Evolutionary conservation across 1,140 invertebrate genomes (phyloP).

Genomic region (Zeugodacus cucurbitae): DNA sequence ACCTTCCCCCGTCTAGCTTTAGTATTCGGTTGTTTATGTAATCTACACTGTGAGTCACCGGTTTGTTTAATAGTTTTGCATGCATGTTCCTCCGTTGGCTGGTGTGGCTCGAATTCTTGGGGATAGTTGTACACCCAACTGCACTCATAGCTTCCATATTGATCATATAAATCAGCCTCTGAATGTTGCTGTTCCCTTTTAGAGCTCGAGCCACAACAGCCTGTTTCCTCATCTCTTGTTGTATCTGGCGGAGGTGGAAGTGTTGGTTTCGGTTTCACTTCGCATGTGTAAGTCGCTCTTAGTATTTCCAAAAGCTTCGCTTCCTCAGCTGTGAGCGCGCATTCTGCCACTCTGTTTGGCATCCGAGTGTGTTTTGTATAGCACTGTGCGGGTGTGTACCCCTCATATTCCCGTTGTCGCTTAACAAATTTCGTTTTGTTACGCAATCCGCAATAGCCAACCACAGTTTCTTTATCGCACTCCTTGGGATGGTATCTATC

Average conservation of each 20-base stretch:
- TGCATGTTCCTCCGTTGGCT: neutral
- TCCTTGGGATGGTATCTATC: neutral
- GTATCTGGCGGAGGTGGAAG: neutral
- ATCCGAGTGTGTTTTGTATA: neutral
- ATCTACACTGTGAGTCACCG: too few relatives aligned
- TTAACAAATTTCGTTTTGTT: neutral
- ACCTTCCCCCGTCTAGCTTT: neutral
- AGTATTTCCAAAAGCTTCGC: neutral
- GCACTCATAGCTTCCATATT: neutral
- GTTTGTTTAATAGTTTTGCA: neutral
- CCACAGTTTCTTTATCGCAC: neutral
- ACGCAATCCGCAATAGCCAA: neutral
- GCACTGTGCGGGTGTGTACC: neutral
- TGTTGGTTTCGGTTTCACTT: neutral
- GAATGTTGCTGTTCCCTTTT: neutral
- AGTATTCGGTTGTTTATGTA: neutral
- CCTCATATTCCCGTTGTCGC: neutral
- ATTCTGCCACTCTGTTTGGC: neutral
- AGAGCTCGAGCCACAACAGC: neutral
- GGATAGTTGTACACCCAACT: neutral
- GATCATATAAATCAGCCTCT: neutral
- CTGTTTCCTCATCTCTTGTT: neutral
- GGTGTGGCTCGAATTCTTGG: neutral
- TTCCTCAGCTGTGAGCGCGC: neutral
- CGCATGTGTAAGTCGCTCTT: neutral